These are phyloP conservation scores for Podarcis muralis DNA, from an alignment of 2,113 vertebrate species.

Conservation along the genomic window DNA sequence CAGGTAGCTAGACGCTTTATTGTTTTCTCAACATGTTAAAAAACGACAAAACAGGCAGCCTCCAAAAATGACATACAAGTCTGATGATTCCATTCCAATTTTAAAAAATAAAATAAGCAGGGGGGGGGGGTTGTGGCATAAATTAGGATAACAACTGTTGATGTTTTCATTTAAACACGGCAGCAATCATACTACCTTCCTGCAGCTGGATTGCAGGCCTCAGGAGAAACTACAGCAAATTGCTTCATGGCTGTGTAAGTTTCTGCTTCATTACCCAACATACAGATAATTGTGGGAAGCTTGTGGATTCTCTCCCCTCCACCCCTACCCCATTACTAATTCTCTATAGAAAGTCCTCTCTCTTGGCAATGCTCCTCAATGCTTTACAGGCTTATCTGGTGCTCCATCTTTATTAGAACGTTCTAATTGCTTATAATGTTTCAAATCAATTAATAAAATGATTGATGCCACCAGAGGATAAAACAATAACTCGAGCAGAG, in stretches of 20 bases:
- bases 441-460: slow-evolving; percentile 50
- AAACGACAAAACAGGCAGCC: neutral
- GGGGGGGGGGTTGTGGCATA: slow-evolving; percentile 28
- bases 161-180: slow-evolving; percentile 8
- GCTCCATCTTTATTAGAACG: slow-evolving; percentile 47
- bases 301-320: slow-evolving; percentile 31
- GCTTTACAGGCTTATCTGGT: slow-evolving; percentile 47
- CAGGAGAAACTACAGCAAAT: slow-evolving; percentile 67
- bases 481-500: slow-evolving; percentile 22
- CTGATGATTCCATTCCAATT: slow-evolving; percentile 39
- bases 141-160: neutral
- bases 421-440: slow-evolving; percentile 63
- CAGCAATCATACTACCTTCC: slow-evolving; percentile 40
- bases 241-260: slow-evolving; percentile 66
- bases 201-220: slow-evolving; percentile 61
- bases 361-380: slow-evolving; percentile 47
- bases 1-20: neutral
- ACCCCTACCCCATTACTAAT: slow-evolving; percentile 28
- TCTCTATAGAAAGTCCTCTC: slow-evolving; percentile 50
- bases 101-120: slow-evolving; percentile 12
- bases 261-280: slow-evolving; percentile 70
- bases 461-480: slow-evolving; percentile 34
- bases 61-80: slow-evolving; percentile 33
- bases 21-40: slow-evolving; percentile 21
- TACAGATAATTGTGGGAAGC: slow-evolving; percentile 58